Conservation (phyloP, 1,140 invertebrate species). For the Lycorma delicatula region DNA sequence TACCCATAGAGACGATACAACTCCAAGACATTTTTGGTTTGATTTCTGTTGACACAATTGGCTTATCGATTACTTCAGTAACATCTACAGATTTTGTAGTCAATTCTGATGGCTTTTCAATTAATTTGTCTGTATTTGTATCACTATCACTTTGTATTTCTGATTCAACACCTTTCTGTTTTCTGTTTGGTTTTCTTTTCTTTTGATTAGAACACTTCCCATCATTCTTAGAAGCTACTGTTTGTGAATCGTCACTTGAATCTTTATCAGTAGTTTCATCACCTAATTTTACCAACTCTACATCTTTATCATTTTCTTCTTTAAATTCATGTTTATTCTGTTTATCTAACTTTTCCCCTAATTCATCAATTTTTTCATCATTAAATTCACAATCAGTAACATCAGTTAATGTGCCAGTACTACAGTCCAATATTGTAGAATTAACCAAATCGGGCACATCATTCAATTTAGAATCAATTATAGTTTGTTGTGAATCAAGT, state of each 20-base stretch:
- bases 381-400: background rate
- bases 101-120: background rate
- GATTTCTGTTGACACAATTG: background rate
- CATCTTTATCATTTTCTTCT: slow-evolving; percentile 8
- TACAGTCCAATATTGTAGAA: too few species aligned
- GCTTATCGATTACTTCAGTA: background rate
- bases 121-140: background rate
- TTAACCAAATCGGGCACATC: too few species aligned
- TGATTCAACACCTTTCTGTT: slow-evolving; percentile 1
- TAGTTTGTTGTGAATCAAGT: too few species aligned
- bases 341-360: background rate
- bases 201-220: slow-evolving; percentile 8
- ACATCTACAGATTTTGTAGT: background rate
- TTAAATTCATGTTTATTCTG: slow-evolving; percentile 12
- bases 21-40: slow-evolving; percentile 7
- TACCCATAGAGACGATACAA: background rate
- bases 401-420: slow-evolving; percentile 8
- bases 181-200: slow-evolving; percentile 13
- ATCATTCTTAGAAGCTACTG: slow-evolving; percentile 7
- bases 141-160: slow-evolving; percentile 2
- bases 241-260: slow-evolving; percentile 23
- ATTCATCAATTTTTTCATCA: background rate
- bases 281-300: too few species aligned
- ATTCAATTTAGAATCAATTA: too few species aligned
- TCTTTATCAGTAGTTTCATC: slow-evolving; percentile 23